Base-by-base conservation (phyloP, 64 coral and sea anemone species). In the Montipora capricornis region DNA sequence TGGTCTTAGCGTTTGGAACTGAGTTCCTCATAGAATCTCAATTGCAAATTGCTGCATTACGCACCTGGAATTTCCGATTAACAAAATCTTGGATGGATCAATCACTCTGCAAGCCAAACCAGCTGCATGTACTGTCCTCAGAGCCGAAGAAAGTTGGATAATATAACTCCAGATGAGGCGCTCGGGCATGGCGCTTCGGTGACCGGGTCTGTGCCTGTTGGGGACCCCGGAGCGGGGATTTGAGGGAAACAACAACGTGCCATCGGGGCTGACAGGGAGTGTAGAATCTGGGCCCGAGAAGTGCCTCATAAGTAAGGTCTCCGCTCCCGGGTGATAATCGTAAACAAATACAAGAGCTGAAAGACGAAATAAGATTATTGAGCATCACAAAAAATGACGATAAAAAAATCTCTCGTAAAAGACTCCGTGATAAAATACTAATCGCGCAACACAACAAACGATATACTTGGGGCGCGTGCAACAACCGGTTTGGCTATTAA, bases 131-230 rank as follows among this genome's bases (percentile, higher is more conserved):
- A 99, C 90, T 55, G 92, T 90, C 47, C 98, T 99, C 47, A 99
- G 62, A 37, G 98, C 98, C 9, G 98, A 99, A 5, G 98, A 99
- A 15, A 99, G 89, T 82, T 99, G 98, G 51, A 99, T 99, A 45
- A 99, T 95, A 71, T 99, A 99, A 66, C 95, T 99, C 98, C 98
- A 99, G 9, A 99, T 99, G 5, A 99, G 87, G 52, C 94, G 91
- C 75, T 99, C 98, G 4, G 98, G 95, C 98, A 99, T 99, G 4
- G 94, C 69, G 73, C 93, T 93, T 0, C 95, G 91, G 44, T 98
- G 96, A 58, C 93, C 91, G 12, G 89, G 51, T 53, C 96, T 82
- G 68, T 93, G 87, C 15, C 94, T 86, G 82, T 75, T 88, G 2
- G 89, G 47, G 6, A 93, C 89, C 68, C 83, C 89, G 20, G 84